Evolutionary conservation across 2,888 invertebrate genomes (phyloP), one percentile per base, ranked within the genome.

Genomic region (Noctua janthe): DNA sequence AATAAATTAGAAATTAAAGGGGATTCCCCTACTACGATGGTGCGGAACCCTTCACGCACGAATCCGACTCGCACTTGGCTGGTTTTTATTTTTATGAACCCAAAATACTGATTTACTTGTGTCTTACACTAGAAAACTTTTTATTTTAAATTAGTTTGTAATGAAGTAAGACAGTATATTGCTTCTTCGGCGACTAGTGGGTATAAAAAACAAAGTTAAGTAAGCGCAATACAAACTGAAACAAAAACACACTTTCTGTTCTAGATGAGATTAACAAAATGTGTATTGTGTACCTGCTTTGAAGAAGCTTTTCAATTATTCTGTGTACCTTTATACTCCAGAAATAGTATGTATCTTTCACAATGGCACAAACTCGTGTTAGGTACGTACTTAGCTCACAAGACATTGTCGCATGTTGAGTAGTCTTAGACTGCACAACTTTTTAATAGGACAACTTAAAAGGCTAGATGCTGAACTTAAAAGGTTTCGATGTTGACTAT

Each of bases 391-490:
- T 67, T 11, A 5, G 43, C 49, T 76, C 49, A 15, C n/a, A 51
- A 83, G 43, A 54, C 54, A n/a, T 39, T 54, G 20, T 47, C 47
- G 59, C 17, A 76, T 75, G n/a, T 64, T 15, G 75, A 69, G 39
- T 62, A 54, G 43, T 69, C 47, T 20, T n/a, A 23, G 39, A 75
- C 23, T 51, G 72, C 64, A 85, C 29, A 85, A 85, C 72, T 83
- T 77, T 51, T 71, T 76, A 84, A 73, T 84, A 70, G 67, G 29
- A 71, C 59, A 56, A 62, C 67, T 69, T 85, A 64, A 70, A 81
- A 62, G 72, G 54, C 29, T 29, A 29, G 29, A 29, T 29, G 29
- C 29, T 29, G 29, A 56, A 62, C 67, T 69, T 85, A 64, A 70
- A 81, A 62, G 72, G 54, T 67, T 64, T 29, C 29, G n/a, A 66